A percentile compares a stretch with the other conserved stretches of the same genome.
These are phyloP conservation scores for Pristionchus japonicus DNA, from an alignment of 2,888 invertebrate species.

Conservation along the genomic window DNA sequence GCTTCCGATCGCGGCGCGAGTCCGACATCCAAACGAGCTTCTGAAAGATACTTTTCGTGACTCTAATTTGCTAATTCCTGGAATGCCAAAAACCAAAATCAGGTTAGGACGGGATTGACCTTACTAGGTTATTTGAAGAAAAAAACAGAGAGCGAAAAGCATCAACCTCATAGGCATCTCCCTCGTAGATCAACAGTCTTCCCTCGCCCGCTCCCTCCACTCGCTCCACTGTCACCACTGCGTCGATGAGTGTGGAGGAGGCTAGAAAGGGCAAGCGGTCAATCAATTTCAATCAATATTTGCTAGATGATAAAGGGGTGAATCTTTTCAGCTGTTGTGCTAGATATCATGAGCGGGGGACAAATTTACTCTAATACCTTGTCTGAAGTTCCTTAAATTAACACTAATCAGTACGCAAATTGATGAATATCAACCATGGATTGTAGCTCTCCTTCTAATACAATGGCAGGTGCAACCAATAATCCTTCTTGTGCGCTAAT, in stretches of 20 bases:
- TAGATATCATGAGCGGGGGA: too few species aligned
- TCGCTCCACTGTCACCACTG: constrained; percentile 5
- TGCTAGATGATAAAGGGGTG: too few species aligned
- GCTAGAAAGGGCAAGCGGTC: not conserved
- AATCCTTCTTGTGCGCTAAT: not conserved
- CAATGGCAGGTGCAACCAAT: not conserved
- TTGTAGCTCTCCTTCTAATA: not conserved
- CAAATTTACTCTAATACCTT: too few species aligned
- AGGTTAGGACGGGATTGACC: too few species aligned
- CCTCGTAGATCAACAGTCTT: not conserved
- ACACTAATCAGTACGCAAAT: too few species aligned
- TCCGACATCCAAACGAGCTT: constrained; percentile 29
- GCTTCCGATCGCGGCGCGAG: not conserved
- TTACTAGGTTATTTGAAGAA: too few species aligned
- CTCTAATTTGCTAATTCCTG: too few species aligned
- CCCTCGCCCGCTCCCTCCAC: constrained; percentile 30
- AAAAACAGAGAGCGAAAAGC: not conserved
- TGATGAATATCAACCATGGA: not conserved
- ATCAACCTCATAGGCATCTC: constrained; percentile 32
- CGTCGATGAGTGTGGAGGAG: not conserved
- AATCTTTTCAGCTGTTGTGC: too few species aligned
- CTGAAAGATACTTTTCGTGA: not conserved
- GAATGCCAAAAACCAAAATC: not conserved
- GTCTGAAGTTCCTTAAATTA: too few species aligned
- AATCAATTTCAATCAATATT: not conserved